A percentile compares a stretch with the other conserved stretches of the same genome.
These are phyloP conservation scores for Rhagium mordax DNA, from an alignment of 2,888 invertebrate genomes.

Conservation along the genomic window DNA sequence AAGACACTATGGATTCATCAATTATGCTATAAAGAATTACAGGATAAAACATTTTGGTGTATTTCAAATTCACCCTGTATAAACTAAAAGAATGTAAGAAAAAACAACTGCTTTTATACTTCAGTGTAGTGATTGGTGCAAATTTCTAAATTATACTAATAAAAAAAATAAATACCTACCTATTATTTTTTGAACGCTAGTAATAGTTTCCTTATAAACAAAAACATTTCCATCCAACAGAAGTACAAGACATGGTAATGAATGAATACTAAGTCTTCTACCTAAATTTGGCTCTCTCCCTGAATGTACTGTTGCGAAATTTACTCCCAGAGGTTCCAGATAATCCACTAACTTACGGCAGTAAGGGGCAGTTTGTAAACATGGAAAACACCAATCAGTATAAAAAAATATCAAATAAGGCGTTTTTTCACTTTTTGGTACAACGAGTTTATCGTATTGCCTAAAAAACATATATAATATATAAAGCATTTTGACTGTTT, in stretches of 20 bases:
- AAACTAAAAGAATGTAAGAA: no score
- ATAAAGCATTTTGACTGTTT: no score
- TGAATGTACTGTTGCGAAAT: slow-evolving; percentile 88
- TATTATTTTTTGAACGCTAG: slow-evolving; percentile 85
- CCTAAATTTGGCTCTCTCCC: slow-evolving; percentile 86
- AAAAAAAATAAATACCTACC: slow-evolving; percentile 73
- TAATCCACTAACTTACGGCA: slow-evolving; percentile 90
- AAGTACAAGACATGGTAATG: slow-evolving; percentile 86
- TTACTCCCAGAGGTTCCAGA: slow-evolving; percentile 87
- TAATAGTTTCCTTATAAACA: slow-evolving; percentile 87
- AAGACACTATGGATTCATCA: no score
- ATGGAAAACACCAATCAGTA: slow-evolving; percentile 95
- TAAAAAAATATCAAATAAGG: slow-evolving; percentile 93
- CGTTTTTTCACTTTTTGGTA: slow-evolving; percentile 87
- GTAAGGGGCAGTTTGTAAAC: slow-evolving; percentile 88
- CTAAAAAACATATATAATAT: slow-evolving; percentile 71
- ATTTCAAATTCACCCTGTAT: no score
- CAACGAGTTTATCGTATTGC: slow-evolving; percentile 88
- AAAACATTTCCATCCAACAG: slow-evolving; percentile 88
- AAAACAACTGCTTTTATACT: no score
- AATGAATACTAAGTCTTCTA: slow-evolving; percentile 84
- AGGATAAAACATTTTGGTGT: no score
- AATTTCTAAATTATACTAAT: no score
- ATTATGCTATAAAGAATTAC: no score
- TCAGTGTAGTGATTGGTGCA: no score